phyloP scores from a whole-genome alignment of 2,113 vertebrate species.

The Holacanthus passer region DNA sequence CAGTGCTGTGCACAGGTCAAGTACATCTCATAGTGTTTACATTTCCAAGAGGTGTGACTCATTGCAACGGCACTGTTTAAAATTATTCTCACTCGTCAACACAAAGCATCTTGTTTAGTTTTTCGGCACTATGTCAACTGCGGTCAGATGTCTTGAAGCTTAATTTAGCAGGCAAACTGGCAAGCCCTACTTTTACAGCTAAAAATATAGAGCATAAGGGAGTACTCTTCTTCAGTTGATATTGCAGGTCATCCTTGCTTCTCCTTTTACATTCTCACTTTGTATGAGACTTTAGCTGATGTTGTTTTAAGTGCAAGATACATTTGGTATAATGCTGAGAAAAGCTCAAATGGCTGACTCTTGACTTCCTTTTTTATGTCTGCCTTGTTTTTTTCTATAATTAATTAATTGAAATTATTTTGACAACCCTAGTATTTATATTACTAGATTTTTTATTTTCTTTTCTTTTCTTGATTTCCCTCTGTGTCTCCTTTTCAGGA shows the following conservation, averaged over 20 bases:
- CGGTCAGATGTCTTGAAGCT: neutral
- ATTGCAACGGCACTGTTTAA: constrained; percentile 10
- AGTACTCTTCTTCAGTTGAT: neutral
- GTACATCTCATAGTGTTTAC: constrained; percentile 14
- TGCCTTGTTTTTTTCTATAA: too few relatives aligned
- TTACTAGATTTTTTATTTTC: neutral
- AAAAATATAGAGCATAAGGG: neutral
- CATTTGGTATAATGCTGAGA: neutral
- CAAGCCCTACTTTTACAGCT: neutral
- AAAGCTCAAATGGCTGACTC: too few relatives aligned
- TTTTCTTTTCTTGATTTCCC: constrained; percentile 4
- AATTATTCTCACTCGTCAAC: neutral
- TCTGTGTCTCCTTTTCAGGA: constrained; percentile 81
- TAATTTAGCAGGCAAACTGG: neutral
- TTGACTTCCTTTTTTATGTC: too few relatives aligned
- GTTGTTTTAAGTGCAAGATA: neutral
- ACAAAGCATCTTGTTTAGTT: constrained; percentile 24
- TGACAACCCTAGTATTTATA: neutral
- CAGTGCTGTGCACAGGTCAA: constrained; percentile 31
- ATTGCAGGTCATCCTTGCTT: neutral
- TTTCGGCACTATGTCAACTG: neutral
- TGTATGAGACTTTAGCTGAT: neutral
- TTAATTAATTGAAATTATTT: too few relatives aligned
- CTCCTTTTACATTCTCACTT: neutral
- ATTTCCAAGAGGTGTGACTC: constrained; percentile 18